Conservation (phyloP, 2,888 invertebrate genomes). For the Nomada goodeniana region DNA sequence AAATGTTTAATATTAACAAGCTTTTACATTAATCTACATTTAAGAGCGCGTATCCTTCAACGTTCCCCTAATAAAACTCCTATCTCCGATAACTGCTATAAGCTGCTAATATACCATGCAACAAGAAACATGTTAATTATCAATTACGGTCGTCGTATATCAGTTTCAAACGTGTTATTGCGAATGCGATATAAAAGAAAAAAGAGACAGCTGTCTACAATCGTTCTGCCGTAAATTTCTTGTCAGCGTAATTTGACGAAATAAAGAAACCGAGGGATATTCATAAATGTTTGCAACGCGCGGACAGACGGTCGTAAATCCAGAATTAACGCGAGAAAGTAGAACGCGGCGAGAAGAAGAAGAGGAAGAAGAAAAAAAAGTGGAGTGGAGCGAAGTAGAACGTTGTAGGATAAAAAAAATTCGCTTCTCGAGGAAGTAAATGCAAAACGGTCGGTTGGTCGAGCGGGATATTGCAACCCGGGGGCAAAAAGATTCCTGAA, state of each 20-base stretch:
- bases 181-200: too few species aligned
- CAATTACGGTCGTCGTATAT: neutral
- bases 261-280: neutral
- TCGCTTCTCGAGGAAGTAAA: constrained; percentile 29
- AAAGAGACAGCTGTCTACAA: too few species aligned
- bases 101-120: too few species aligned
- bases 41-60: too few species aligned
- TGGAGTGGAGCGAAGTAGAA: constrained; percentile 42
- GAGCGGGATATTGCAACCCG: constrained; percentile 17
- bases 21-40: too few species aligned
- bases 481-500: neutral
- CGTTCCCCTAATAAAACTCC: too few species aligned
- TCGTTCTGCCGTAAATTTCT: neutral
- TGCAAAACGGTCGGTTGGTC: constrained; percentile 18
- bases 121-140: neutral
- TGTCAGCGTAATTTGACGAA: neutral
- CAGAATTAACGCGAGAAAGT: constrained; percentile 56
- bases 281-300: constrained; percentile 14
- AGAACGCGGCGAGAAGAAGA: constrained; percentile 28
- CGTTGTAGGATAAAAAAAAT: constrained; percentile 40
- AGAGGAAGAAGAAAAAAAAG: neutral
- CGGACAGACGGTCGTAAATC: constrained; percentile 41
- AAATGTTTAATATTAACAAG: too few species aligned
- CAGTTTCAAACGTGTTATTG: neutral
- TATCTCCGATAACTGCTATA: too few species aligned